These are phyloP conservation scores for Sarcophaga bullata DNA, from an alignment of 1,140 invertebrate species.

Conservation along the genomic window DNA sequence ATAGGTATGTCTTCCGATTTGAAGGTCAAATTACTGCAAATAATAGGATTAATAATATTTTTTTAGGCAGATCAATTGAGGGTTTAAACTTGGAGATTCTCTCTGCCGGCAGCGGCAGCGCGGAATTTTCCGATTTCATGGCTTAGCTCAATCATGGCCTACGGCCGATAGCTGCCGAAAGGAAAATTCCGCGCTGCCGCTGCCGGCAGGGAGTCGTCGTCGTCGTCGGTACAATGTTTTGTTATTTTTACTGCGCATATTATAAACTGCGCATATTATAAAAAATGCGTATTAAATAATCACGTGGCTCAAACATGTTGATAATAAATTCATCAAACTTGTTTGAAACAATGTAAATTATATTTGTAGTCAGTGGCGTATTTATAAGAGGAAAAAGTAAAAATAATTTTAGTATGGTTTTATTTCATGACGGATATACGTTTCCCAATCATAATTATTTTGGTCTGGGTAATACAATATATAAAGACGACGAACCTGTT, in stretches of 20 bases:
- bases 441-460: not conserved
- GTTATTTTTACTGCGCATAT: not conserved
- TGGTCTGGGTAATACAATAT: not conserved
- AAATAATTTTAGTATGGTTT: not conserved
- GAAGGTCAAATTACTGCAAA: too few species aligned
- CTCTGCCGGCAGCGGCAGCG: not conserved
- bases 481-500: not conserved
- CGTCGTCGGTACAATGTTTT: not conserved
- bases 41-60: too few species aligned
- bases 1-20: too few species aligned
- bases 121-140: not conserved
- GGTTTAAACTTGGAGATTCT: too few species aligned
- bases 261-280: not conserved
- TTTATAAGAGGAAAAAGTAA: not conserved
- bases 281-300: too few species aligned
- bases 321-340: not conserved
- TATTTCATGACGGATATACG: constrained; percentile 1
- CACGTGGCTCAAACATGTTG: not conserved
- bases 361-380: not conserved
- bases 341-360: not conserved
- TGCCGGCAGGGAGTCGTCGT: not conserved
- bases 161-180: not conserved
- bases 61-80: too few species aligned
- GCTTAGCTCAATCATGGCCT: not conserved
- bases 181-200: not conserved